Evolutionary conservation across 1,140 invertebrate genomes (phyloP).

Genomic region (Bombus vancouverensis): DNA sequence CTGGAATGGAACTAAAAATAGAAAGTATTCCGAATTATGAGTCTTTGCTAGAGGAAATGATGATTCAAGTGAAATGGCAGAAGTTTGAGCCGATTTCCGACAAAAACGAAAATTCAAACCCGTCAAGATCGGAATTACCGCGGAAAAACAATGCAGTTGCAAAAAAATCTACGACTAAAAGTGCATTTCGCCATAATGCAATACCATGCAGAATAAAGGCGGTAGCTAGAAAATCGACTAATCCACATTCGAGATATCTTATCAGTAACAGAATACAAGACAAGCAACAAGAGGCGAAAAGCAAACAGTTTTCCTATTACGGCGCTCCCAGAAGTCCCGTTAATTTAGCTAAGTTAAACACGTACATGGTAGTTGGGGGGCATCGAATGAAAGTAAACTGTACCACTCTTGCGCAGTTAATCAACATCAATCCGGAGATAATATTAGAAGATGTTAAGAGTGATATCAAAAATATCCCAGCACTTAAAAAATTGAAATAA

Average conservation of each 20-base stretch:
- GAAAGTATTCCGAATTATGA: conserved; percentile 71
- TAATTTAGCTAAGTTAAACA: conserved; percentile 71
- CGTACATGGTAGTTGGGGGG: conserved; percentile 75
- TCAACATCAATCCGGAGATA: conserved; percentile 76
- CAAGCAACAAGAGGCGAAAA: background rate
- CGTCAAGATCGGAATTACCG: background rate
- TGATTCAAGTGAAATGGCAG: conserved; percentile 38
- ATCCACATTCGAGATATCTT: conserved; percentile 71
- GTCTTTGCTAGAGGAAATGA: conserved; percentile 47
- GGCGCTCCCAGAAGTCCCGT: conserved; percentile 61
- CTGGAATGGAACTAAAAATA: conserved; percentile 66
- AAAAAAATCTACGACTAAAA: conserved; percentile 77
- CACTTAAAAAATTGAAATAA: conserved; percentile 34
- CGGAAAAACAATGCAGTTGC: conserved; percentile 65
- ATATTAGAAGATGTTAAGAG: conserved; percentile 64
- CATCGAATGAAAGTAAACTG: conserved; percentile 76
- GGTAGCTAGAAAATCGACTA: conserved; percentile 79
- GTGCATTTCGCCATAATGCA: background rate
- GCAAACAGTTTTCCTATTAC: conserved; percentile 70
- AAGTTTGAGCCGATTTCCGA: background rate
- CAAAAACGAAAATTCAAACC: background rate
- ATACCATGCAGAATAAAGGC: conserved; percentile 65
- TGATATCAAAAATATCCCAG: conserved; percentile 1
- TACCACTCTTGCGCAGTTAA: conserved; percentile 70
- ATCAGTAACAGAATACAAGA: conserved; percentile 22